Percentiles rank a stretch among this genome's conserved stretches.
phyloP scores from a whole-genome alignment of 2,113 vertebrate species.

The Benitochromis conjunctus region DNA sequence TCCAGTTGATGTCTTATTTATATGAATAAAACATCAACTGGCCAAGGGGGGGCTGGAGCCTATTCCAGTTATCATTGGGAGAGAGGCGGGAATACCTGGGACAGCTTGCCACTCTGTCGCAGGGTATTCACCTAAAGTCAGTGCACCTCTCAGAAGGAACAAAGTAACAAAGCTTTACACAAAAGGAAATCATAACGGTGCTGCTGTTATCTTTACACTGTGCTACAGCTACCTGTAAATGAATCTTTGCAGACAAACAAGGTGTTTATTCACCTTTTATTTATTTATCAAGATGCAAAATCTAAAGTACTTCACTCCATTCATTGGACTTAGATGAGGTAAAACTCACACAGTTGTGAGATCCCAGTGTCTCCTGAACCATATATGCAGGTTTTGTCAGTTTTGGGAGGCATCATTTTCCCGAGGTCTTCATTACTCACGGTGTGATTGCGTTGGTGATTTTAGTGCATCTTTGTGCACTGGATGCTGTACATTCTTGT shows the following conservation, averaged over 20 bases:
- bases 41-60: background rate
- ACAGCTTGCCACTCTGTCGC: background rate
- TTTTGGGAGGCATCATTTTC: too few relatives aligned
- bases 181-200: background rate
- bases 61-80: accelerated
- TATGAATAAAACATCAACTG: background rate
- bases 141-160: accelerated
- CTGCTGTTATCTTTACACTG: background rate
- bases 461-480: background rate
- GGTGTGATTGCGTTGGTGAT: background rate
- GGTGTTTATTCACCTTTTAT: background rate
- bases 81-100: background rate
- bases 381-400: background rate
- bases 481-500: background rate
- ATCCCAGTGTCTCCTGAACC: background rate
- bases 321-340: background rate
- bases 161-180: background rate
- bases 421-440: too few relatives aligned
- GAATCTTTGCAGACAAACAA: background rate
- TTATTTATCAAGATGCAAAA: background rate
- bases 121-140: background rate
- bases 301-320: background rate
- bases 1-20: background rate
- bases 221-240: background rate
- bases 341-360: background rate